These are phyloP conservation scores for Eledona agricola DNA, from an alignment of 2,888 invertebrate genomes.

Conservation along the genomic window DNA sequence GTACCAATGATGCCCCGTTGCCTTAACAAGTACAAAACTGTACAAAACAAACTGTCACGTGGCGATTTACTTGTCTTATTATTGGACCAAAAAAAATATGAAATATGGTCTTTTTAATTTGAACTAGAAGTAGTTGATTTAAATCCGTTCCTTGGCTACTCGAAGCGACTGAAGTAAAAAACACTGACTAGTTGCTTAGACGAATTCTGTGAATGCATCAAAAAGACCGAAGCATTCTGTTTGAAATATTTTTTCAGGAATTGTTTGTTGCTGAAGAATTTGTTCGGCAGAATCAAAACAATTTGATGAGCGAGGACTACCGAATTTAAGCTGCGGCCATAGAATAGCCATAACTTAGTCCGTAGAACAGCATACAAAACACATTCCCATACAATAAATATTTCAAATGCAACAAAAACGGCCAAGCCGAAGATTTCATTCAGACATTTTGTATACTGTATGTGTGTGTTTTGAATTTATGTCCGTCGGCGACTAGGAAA, in stretches of 20 bases:
- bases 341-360: slow-evolving; percentile 24
- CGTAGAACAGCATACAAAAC: slow-evolving; percentile 22
- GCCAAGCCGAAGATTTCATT: slow-evolving; percentile 25
- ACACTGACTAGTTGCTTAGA: too few species aligned
- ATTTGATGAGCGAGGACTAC: slow-evolving; percentile 17
- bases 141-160: neutral
- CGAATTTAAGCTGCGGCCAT: slow-evolving; percentile 20
- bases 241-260: too few species aligned
- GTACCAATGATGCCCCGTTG: too few species aligned
- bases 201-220: too few species aligned
- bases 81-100: too few species aligned
- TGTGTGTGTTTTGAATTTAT: slow-evolving; percentile 26
- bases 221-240: too few species aligned
- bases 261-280: too few species aligned
- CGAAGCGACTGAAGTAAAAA: too few species aligned
- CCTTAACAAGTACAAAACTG: too few species aligned
- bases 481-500: slow-evolving; percentile 24
- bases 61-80: too few species aligned
- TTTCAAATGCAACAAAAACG: slow-evolving; percentile 28
- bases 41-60: too few species aligned
- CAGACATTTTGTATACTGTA: slow-evolving; percentile 19
- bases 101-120: too few species aligned
- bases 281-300: slow-evolving; percentile 23
- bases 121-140: neutral
- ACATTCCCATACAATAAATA: slow-evolving; percentile 27